Percentiles rank a stretch among this genome's conserved stretches.
phyloP scores from a whole-genome alignment of 2,888 invertebrate genomes.

The Drosophila affinis region DNA sequence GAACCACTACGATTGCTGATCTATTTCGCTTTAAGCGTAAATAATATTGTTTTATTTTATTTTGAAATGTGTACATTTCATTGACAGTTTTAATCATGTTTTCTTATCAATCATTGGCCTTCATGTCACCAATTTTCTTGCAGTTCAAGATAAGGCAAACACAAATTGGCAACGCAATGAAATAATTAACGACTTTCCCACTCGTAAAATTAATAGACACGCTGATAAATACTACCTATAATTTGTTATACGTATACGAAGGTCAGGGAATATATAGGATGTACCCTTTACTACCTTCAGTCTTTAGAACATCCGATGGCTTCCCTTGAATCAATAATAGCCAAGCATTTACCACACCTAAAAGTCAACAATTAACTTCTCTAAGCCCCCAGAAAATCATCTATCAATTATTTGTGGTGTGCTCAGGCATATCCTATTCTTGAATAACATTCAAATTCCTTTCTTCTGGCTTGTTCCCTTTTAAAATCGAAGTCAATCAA shows the following conservation, averaged over 20 bases:
- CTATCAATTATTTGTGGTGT: slow-evolving; percentile 18
- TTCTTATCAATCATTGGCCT: not conserved
- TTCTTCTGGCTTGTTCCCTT: not conserved
- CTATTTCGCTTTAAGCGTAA: not conserved
- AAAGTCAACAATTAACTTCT: not conserved
- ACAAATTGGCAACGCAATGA: not conserved
- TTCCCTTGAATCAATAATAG: not conserved
- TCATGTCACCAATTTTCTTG: not conserved
- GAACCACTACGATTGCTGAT: not conserved
- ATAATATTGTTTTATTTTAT: not conserved
- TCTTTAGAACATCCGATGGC: not conserved
- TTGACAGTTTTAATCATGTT: not conserved
- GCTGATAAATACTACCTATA: not conserved
- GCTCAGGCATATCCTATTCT: slow-evolving; percentile 5
- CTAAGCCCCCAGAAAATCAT: not conserved
- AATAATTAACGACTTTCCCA: slow-evolving; percentile 1
- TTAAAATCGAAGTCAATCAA: slow-evolving; percentile 44
- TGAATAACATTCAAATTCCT: slow-evolving; percentile 5
- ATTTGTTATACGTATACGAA: not conserved
- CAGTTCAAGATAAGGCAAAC: not conserved
- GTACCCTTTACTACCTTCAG: not conserved
- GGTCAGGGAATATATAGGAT: no score
- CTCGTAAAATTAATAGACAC: not conserved
- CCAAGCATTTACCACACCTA: not conserved
- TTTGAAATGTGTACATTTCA: not conserved